Base-by-base conservation (phyloP, 2,797 vertebrate species). In the Coranthus polyacanthus region DNA sequence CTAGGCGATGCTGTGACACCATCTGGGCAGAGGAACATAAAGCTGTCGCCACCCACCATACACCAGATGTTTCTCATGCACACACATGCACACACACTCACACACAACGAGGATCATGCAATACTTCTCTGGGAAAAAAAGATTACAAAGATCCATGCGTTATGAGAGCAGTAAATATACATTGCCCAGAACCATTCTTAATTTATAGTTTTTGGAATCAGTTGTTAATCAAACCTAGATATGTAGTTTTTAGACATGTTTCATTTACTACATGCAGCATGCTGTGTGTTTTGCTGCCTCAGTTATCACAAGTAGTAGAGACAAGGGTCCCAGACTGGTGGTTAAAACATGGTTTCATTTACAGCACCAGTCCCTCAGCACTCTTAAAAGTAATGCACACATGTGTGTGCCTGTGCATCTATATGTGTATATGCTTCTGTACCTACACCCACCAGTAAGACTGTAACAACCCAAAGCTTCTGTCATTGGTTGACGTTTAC, bases 11-110 rank as follows among this genome's bases (percentile, higher is more conserved):
- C 94, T 94, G 93, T 93, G 92, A 91, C 88, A 93, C 94, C 94
- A 95, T 95, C 93, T 95, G 94, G 93, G 90, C 91, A 84, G 87
- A 89, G 81, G 92, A 88, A 89, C 91, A 93, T 93, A 93, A 94
- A 93, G 88, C 93, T 94, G 92, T 91, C 85, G 84, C 85, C 88
- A 90, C 93, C 89, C 86, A 83, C 89, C 84, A 89, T 87, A 90
- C 89, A 91, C 93, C 93, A 94, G 93, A 94, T 95, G 94, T 94
- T 94, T 92, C 83, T 83, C 75, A 86, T 85, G 69, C 89, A 73
- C 87, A 80, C 85, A 84, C 53, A 79, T 59, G 72, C 68, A 78
- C 59, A 69, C 76, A 73, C 68, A 86, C 47, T 43, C 22, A 53
- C 62, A 70, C 53, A 61, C 12, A 12, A 41, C 54, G 70, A 70